Percentiles rank a stretch among this genome's conserved stretches.
These are phyloP conservation scores for Sebastes jordani DNA, from an alignment of 2,797 vertebrate genomes.

Conservation along the genomic window DNA sequence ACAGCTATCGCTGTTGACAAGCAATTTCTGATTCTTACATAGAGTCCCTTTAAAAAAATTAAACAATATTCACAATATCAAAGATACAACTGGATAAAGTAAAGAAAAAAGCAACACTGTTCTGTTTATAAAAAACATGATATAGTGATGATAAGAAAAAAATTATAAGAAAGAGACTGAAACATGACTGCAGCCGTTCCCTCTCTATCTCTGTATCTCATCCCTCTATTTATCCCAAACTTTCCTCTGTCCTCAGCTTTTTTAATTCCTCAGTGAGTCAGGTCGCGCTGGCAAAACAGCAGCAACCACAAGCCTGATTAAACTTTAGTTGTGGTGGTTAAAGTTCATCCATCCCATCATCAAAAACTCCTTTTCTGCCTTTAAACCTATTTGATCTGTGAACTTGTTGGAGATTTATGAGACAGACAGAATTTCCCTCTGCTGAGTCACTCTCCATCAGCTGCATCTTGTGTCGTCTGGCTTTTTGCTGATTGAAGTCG, in stretches of 20 bases:
- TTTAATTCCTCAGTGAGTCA: conserved; percentile 37
- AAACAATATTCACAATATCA: background rate
- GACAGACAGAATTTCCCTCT: conserved; percentile 2
- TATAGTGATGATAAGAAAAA: background rate
- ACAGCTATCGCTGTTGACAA: too few relatives aligned
- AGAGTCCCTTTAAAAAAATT: background rate
- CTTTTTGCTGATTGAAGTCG: conserved; percentile 12
- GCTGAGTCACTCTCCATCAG: conserved; percentile 38
- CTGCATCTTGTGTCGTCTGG: conserved; percentile 4
- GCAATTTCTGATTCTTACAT: too few relatives aligned
- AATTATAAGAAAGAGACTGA: background rate
- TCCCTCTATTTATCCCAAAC: background rate
- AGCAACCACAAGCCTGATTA: background rate
- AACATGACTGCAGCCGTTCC: background rate
- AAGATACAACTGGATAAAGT: background rate
- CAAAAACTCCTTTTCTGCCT: background rate
- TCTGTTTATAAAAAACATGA: background rate
- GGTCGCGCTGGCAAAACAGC: background rate
- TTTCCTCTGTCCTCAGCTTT: background rate
- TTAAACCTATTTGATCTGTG: background rate
- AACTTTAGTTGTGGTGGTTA: conserved; percentile 17
- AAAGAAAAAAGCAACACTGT: background rate
- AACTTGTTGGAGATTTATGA: background rate
- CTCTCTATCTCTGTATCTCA: conserved; percentile 1
- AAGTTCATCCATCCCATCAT: background rate